Evolutionary conservation across 2,797 vertebrate species (phyloP).

Genomic region (Mastacembelus armatus): DNA sequence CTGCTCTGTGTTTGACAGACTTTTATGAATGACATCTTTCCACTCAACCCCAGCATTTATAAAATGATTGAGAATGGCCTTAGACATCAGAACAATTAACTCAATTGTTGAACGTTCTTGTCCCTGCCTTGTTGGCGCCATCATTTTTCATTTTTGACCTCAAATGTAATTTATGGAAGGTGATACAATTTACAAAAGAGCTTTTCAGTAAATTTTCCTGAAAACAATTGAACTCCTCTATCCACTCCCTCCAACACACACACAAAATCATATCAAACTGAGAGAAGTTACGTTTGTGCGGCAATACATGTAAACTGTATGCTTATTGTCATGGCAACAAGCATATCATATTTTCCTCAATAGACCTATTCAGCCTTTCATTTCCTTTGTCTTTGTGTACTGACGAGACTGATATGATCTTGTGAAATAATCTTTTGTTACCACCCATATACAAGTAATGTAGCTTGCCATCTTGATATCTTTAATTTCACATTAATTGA

Average conservation of each 20-base stretch:
- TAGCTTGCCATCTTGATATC: slow-evolving; percentile 44
- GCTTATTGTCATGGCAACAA: slow-evolving; percentile 78
- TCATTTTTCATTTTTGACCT: slow-evolving; percentile 23
- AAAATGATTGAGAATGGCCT: not conserved
- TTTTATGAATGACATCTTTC: not conserved
- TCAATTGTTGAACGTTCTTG: not conserved
- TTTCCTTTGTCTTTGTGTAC: slow-evolving; percentile 50
- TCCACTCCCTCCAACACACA: no score
- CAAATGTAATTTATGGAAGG: slow-evolving; percentile 12
- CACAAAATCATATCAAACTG: slow-evolving; percentile 49
- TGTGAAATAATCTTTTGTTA: slow-evolving; percentile 55
- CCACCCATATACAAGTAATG: slow-evolving; percentile 39
- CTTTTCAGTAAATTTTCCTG: slow-evolving; percentile 8
- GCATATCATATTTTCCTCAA: slow-evolving; percentile 54
- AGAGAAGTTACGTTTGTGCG: slow-evolving; percentile 48
- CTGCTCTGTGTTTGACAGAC: not conserved
- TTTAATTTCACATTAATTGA: slow-evolving; percentile 64
- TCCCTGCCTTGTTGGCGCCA: slow-evolving; percentile 1
- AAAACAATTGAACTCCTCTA: slow-evolving; percentile 2
- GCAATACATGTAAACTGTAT: slow-evolving; percentile 54
- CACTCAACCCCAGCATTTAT: slow-evolving; percentile 1
- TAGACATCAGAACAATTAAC: slow-evolving; percentile 22
- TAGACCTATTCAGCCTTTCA: slow-evolving; percentile 53
- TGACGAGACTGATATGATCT: slow-evolving; percentile 61
- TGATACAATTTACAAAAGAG: slow-evolving; percentile 14